Conservation (phyloP, 1,140 invertebrate genomes). For the Kradibia gibbosae region DNA sequence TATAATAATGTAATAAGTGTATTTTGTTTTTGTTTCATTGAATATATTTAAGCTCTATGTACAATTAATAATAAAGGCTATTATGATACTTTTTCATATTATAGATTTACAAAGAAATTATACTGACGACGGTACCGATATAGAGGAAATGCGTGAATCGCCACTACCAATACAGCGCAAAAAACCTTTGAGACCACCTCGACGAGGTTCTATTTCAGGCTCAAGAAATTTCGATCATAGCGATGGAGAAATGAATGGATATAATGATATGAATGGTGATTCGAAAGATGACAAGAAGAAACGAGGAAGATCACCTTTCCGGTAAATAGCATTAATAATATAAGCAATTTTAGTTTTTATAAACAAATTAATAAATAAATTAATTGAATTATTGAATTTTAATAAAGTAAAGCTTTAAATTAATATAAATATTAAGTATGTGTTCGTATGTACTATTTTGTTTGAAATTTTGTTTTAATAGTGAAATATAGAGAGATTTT, state of each 20-base stretch:
- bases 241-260: conserved; percentile 81
- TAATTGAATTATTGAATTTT: too few relatives aligned
- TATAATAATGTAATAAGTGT: too few relatives aligned
- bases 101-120: conserved; percentile 87
- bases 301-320: conserved; percentile 90
- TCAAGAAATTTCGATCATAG: conserved; percentile 79
- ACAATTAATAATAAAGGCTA: too few relatives aligned
- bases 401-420: too few relatives aligned
- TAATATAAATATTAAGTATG: too few relatives aligned
- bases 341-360: conserved; percentile 8
- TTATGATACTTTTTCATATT: too few relatives aligned
- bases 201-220: conserved; percentile 79
- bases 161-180: conserved; percentile 72
- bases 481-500: too few relatives aligned
- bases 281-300: conserved; percentile 86
- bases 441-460: too few relatives aligned
- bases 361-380: neutral
- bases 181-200: conserved; percentile 79
- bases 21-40: too few relatives aligned
- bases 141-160: conserved; percentile 77
- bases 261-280: conserved; percentile 74
- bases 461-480: too few relatives aligned
- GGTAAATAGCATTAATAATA: conserved; percentile 73
- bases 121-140: conserved; percentile 84
- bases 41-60: too few relatives aligned